A percentile compares a stretch with the other conserved stretches of the same genome.
phyloP scores from a whole-genome alignment of 1,140 invertebrate species.

The Anoplolepis gracilipes region DNA sequence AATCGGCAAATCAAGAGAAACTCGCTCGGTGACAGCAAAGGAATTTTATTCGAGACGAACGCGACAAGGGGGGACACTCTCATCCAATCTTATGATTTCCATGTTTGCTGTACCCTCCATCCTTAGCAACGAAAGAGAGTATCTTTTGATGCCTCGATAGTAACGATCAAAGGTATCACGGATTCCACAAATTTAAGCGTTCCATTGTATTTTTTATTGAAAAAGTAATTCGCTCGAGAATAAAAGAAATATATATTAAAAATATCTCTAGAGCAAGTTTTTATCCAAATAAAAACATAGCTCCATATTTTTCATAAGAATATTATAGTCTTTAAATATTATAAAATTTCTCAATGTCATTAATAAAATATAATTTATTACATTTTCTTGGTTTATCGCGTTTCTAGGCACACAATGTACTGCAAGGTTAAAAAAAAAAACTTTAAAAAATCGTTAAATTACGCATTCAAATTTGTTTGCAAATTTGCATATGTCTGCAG shows the following conservation, averaged over 20 bases:
- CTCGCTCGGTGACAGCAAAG: constrained; percentile 61
- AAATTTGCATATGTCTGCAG: not conserved
- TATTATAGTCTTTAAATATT: not conserved
- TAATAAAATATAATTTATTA: not conserved
- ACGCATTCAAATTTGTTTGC: not conserved
- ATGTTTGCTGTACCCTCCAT: constrained; percentile 31
- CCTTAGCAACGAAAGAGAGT: not conserved
- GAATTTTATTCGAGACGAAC: constrained; percentile 47
- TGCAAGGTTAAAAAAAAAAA: not conserved
- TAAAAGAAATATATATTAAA: not conserved
- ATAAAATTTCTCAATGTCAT: not conserved
- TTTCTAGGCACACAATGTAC: not conserved
- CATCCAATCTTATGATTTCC: constrained; percentile 46
- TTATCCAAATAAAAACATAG: not conserved
- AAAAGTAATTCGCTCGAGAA: not conserved
- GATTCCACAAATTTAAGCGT: not conserved
- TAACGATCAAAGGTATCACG: not conserved
- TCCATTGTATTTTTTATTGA: not conserved
- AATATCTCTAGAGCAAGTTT: not conserved
- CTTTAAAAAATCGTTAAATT: not conserved
- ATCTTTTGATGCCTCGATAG: not conserved
- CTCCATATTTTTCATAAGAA: not conserved
- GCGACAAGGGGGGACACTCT: not conserved
- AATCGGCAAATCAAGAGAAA: constrained; percentile 71
- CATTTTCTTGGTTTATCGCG: not conserved